A percentile compares a stretch with the other conserved stretches of the same genome.
phyloP scores from a whole-genome alignment of 2,113 vertebrate species.

The Cariama cristata region DNA sequence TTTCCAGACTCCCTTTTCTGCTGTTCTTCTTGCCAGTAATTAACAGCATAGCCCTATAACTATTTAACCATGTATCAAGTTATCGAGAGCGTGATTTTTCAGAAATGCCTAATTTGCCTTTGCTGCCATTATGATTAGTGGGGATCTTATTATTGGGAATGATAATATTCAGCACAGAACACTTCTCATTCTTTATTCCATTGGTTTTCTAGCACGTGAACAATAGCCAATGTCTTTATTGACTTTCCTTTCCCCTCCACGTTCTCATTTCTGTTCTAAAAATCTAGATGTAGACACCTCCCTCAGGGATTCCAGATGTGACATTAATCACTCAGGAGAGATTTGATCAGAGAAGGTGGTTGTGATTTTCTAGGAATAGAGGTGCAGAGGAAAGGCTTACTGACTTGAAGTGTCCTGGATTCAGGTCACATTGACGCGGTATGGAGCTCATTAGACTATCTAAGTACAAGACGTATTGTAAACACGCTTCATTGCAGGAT shows the following conservation, averaged over 20 bases:
- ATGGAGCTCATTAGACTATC: slow-evolving; percentile 40
- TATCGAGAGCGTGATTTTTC: neutral
- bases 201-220: neutral
- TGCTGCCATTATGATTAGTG: neutral
- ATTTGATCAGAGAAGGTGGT: neutral
- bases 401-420: neutral
- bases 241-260: neutral
- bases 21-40: neutral
- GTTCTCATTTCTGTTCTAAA: neutral
- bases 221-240: neutral
- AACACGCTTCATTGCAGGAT: slow-evolving; percentile 47
- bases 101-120: neutral
- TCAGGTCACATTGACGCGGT: neutral
- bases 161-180: neutral
- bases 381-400: neutral
- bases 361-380: slow-evolving; percentile 22
- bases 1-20: neutral
- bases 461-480: slow-evolving; percentile 10
- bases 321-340: neutral
- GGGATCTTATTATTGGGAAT: neutral
- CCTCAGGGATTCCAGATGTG: too few species aligned
- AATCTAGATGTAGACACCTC: neutral
- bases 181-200: neutral
- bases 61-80: neutral
- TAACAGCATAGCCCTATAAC: neutral